Evolutionary conservation across 2,113 vertebrate species (phyloP), one percentile per base, ranked within the genome.

Genomic region (Oryzias javanicus): DNA sequence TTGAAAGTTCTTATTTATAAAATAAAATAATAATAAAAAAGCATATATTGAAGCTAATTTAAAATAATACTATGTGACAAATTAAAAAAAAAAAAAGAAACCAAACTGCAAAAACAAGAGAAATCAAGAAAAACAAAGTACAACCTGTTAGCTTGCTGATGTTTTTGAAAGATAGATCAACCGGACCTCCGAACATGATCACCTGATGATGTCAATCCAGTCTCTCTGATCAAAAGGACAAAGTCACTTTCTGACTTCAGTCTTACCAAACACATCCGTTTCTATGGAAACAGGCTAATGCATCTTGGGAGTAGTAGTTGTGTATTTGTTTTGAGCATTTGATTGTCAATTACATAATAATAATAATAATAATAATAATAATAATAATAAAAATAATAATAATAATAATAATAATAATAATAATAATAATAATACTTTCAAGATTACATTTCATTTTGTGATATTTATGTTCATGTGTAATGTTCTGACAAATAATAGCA

Each of bases 131-230:
- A 27, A 27, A 27, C 18, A 44, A 7, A 48, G 4, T 14, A 54
- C 4, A 67, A 86, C 86, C 86, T 81, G 60, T 42, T 62, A 86
- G 50, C n/a, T 40, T 68, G 67, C 19, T 60, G 71, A 86, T 73
- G 13, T 65, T 24, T 76, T 79, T 86, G 51, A 88, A 86, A 42
- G 83, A 86, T 42, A 88, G 76, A 77, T 88, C 83, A 56, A 86
- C 82, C 3, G 86, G 86, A 42, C 83, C 57, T 15, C 66, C 74
- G 16, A n/a, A 54, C 86, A 86, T 88, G 6, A 19, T 74, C 19
- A 62, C 47, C 62, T 63, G 35, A 35, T 17, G 42, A 16, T 27
- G 2, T 49, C 4, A 6, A 35, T 16, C 17, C 48, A 27, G 61
- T 49, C 67, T 78, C 52, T 42, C 4, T 46, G 25, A 63, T 14